phyloP scores from a whole-genome alignment of 2,797 vertebrate genomes.

The Danio jaintianensis region DNA sequence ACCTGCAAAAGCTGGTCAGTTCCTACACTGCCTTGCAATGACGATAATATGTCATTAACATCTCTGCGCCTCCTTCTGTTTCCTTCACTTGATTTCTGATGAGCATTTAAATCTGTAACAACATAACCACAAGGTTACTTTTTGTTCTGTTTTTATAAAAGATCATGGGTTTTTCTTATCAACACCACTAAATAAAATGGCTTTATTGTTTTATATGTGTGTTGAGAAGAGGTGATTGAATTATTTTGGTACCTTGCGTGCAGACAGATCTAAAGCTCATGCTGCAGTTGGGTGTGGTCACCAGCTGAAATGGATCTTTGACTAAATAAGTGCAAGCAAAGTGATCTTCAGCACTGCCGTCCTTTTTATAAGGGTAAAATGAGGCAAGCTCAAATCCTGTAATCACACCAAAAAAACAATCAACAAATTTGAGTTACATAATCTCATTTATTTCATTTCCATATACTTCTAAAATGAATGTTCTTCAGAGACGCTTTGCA shows the following conservation, averaged over 20 bases:
- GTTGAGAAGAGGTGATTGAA: neutral
- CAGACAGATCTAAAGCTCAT: conserved; percentile 73
- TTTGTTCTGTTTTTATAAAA: neutral
- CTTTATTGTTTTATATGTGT: neutral
- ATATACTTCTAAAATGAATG: neutral
- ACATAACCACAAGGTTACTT: neutral
- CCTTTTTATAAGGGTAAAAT: neutral
- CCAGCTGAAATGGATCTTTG: conserved; percentile 67
- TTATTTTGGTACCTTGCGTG: conserved; percentile 66
- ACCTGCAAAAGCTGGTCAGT: rapidly evolving
- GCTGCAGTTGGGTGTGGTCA: conserved; percentile 67
- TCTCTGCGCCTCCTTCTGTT: conserved; percentile 6
- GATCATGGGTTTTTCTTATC: neutral
- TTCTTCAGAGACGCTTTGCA: neutral
- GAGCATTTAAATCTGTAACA: conserved; percentile 3
- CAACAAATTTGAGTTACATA: neutral
- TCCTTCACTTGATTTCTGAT: neutral
- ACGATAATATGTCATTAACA: rapidly evolving
- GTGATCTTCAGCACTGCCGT: neutral
- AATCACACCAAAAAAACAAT: neutral
- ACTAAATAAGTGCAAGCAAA: conserved; percentile 71
- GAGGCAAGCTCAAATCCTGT: neutral
- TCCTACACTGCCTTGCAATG: rapidly evolving
- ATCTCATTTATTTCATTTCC: neutral
- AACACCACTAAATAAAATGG: neutral